phyloP scores from a whole-genome alignment of 2,888 invertebrate species.

The Plebejus argus region DNA sequence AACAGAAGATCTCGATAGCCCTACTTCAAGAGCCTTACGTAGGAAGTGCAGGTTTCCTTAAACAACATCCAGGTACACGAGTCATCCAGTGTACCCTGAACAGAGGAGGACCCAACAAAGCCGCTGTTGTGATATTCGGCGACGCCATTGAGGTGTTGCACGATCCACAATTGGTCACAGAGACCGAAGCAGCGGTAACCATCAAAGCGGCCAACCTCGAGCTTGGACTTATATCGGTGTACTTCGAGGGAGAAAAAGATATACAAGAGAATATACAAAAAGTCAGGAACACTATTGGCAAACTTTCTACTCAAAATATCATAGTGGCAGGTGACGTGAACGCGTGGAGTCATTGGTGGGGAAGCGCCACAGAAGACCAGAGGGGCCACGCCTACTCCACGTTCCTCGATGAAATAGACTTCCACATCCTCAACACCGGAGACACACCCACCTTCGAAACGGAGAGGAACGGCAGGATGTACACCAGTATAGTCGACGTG shows the following conservation, averaged over 20 bases:
- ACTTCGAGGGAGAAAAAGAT: slow-evolving; percentile 41
- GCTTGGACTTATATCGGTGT: slow-evolving; percentile 42
- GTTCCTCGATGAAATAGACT: slow-evolving; percentile 35
- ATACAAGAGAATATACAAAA: background rate
- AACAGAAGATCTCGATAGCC: too few relatives aligned
- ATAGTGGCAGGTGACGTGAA: too few relatives aligned
- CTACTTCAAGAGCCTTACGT: too few relatives aligned
- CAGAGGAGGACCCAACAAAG: slow-evolving; percentile 35
- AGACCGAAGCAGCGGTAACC: slow-evolving; percentile 37
- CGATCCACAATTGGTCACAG: too few relatives aligned
- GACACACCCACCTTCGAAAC: slow-evolving; percentile 45
- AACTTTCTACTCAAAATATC: too few relatives aligned
- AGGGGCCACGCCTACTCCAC: slow-evolving; percentile 36
- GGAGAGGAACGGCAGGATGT: slow-evolving; percentile 33
- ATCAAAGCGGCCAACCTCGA: slow-evolving; percentile 30
- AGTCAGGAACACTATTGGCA: background rate
- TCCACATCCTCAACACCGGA: slow-evolving; percentile 44
- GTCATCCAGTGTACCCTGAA: background rate
- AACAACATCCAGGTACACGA: slow-evolving; percentile 17
- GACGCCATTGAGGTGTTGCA: too few relatives aligned
- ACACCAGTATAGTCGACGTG: too few relatives aligned
- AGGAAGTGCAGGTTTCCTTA: too few relatives aligned
- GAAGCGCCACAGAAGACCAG: slow-evolving; percentile 4
- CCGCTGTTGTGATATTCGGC: background rate
- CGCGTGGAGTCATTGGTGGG: too few relatives aligned